Evolutionary conservation across 2,113 vertebrate species (phyloP), one percentile per base, ranked within the genome.

Genomic region (Percopsis transmontana): DNA sequence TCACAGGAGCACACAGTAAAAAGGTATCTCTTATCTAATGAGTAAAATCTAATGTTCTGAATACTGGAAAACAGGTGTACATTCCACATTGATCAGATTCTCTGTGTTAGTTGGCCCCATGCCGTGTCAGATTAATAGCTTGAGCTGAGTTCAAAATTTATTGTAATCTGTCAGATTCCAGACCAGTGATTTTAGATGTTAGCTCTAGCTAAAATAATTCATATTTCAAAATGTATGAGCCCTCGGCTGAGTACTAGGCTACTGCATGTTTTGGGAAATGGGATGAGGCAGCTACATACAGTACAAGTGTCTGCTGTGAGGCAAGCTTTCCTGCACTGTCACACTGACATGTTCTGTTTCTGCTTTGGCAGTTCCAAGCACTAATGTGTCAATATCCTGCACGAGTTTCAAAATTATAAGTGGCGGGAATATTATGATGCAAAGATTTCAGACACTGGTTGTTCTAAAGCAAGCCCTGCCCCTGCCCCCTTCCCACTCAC

Each of bases 371-470:
- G 19, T 79, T 83, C 57, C 62, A 72, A 61, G 79, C 66, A 77
- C 52, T 54, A 50, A 50, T 42, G 71, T 81, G 76, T 77, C 66
- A 73, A 70, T 66, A 73, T 67, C 72, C 70, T 75, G 50, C 9
- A 2, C 14, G 42, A 23, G 54, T 58, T 76, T 72, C 42, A 56
- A 53, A 62, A 61, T 38, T 50, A 14, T 7, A 33, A 33, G 27
- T 33, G 27, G 27, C 27, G 5, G 27, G 27, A 33, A n/a, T n/a
- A n/a, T n/a, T n/a, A n/a, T n/a, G n/a, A n/a, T n/a, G n/a, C n/a
- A n/a, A 33, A 33, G 1, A 33, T 33, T 33, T 33, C 27, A 33
- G 8, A 33, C 27, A 33, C 27, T 33, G 5, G 27, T 39, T 24
- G n/a, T 15, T 3, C 20, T 45, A 5, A 15, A 10, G 3, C 44